A percentile compares a stretch with the other conserved stretches of the same genome.
These are phyloP conservation scores for Ornithoptera alexandrae DNA, from an alignment of 2,888 invertebrate genomes.

Conservation along the genomic window DNA sequence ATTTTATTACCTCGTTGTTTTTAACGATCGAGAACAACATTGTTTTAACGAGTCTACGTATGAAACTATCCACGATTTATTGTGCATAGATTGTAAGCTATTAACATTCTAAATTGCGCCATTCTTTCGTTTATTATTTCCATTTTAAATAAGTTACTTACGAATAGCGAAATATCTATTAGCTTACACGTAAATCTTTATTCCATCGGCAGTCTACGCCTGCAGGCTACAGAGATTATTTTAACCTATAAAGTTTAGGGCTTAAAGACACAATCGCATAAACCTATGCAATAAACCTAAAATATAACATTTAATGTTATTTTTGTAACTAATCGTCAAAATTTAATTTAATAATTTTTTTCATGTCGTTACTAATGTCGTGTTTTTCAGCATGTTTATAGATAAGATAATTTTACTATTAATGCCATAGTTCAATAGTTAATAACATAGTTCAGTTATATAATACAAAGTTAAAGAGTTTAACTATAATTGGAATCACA, in stretches of 20 bases:
- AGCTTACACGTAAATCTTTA: not conserved
- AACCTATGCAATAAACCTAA: too few relatives aligned
- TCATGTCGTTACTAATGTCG: too few relatives aligned
- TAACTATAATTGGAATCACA: too few relatives aligned
- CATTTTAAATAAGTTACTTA: constrained; percentile 2
- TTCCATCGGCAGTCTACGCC: not conserved
- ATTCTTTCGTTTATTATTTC: constrained; percentile 14
- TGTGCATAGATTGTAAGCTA: constrained; percentile 17
- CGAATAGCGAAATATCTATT: not conserved
- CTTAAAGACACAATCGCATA: not conserved
- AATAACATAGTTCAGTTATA: too few relatives aligned
- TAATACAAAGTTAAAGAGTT: too few relatives aligned
- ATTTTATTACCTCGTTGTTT: constrained; percentile 49
- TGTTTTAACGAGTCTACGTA: constrained; percentile 30
- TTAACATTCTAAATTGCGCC: constrained; percentile 22
- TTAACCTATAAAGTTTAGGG: not conserved
- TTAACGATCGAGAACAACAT: constrained; percentile 44
- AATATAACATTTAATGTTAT: too few relatives aligned
- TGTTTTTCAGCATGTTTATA: too few relatives aligned
- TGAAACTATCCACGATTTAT: constrained; percentile 27
- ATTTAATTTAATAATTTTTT: too few relatives aligned
- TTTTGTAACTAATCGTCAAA: too few relatives aligned
- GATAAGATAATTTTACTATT: too few relatives aligned
- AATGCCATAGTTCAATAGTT: too few relatives aligned
- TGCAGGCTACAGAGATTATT: not conserved